phyloP scores from a whole-genome alignment of 2,797 vertebrate species.

The Enteromius mattozi region DNA sequence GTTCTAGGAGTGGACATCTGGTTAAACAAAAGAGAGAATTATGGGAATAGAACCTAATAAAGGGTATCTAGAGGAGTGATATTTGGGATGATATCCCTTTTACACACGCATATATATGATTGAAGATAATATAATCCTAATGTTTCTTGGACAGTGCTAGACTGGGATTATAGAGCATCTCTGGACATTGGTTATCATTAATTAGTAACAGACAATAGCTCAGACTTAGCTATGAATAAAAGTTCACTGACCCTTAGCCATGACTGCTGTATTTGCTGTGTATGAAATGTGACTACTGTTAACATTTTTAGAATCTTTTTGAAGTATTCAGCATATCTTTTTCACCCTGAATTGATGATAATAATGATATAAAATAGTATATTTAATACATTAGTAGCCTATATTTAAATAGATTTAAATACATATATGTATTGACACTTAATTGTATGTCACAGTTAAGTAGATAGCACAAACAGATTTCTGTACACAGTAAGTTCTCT shows the following conservation, averaged over 20 bases:
- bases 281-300: background rate
- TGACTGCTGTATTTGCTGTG: background rate
- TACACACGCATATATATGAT: conserved; percentile 70
- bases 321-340: background rate
- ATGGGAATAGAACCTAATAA: conserved; percentile 70
- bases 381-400: too few relatives aligned
- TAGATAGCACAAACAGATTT: conserved; percentile 1
- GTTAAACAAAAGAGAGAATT: conserved; percentile 80
- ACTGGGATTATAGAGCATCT: conserved; percentile 71
- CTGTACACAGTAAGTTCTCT: conserved; percentile 41
- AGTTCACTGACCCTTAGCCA: background rate
- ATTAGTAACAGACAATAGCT: conserved; percentile 63
- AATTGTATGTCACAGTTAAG: background rate
- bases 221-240: conserved; percentile 36
- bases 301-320: background rate
- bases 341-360: background rate
- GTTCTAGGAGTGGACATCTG: conserved; percentile 77
- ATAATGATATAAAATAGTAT: background rate
- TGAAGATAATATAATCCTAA: conserved; percentile 69
- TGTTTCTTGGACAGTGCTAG: conserved; percentile 65
- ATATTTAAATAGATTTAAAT: background rate
- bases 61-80: conserved; percentile 61
- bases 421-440: background rate
- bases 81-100: conserved; percentile 62
- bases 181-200: conserved; percentile 62